Percentiles rank a stretch among this genome's conserved stretches.
These are phyloP conservation scores for Anableps anableps DNA, from an alignment of 2,797 vertebrate genomes.

Conservation along the genomic window DNA sequence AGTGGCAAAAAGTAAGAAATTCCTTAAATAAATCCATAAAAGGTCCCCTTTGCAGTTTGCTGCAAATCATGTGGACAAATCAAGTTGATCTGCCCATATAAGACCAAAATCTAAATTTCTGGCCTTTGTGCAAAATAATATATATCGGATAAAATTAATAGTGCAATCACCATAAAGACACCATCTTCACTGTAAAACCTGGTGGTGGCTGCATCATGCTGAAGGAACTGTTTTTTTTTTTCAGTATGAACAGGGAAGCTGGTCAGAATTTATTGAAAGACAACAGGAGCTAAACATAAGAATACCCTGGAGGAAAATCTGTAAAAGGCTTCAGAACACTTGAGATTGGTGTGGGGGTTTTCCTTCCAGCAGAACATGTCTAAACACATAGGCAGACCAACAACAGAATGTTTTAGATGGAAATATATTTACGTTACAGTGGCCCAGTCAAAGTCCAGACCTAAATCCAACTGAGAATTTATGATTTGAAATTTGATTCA, in stretches of 20 bases:
- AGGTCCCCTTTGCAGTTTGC: neutral
- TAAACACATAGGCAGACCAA: too few species aligned
- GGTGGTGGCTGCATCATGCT: neutral
- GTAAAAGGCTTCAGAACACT: neutral
- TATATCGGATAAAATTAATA: neutral
- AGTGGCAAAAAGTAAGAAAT: neutral
- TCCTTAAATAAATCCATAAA: neutral
- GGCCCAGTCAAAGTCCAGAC: neutral
- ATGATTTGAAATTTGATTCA: neutral
- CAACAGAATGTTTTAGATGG: neutral
- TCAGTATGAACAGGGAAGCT: neutral
- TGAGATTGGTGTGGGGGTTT: neutral
- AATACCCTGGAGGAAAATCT: neutral
- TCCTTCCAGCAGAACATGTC: neutral
- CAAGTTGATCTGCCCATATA: neutral
- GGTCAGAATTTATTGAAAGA: neutral
- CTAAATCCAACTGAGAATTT: neutral
- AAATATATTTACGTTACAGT: neutral
- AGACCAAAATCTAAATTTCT: neutral
- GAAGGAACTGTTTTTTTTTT: neutral
- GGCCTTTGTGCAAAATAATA: neutral
- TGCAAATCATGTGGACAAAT: neutral
- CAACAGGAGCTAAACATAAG: neutral
- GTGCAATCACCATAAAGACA: neutral
- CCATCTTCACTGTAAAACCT: neutral